Percentiles rank a stretch among this genome's conserved stretches.
Conservation (phyloP, 2,888 invertebrate genomes). For the Hofmannophila pseudospretella region DNA sequence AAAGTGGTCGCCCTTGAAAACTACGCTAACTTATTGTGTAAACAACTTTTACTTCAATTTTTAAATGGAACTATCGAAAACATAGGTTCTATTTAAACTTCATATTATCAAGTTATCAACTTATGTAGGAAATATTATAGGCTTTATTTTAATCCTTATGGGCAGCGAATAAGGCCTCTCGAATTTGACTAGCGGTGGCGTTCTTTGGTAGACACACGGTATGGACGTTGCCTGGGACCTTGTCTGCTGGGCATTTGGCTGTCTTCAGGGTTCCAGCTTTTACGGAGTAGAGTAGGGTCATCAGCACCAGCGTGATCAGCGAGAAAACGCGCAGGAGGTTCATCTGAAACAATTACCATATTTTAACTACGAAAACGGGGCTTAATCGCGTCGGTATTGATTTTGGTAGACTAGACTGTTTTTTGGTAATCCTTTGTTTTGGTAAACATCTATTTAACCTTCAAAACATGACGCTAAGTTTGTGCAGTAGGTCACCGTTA, state of each 20-base stretch:
- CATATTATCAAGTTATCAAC: too few relatives aligned
- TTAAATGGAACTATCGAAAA: too few relatives aligned
- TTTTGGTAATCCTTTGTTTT: too few relatives aligned
- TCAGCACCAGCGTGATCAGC: neutral
- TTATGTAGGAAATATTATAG: too few relatives aligned
- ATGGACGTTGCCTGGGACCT: conserved; percentile 7
- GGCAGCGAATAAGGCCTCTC: conserved; percentile 6
- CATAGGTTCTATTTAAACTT: too few relatives aligned
- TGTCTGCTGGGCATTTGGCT: conserved; percentile 7
- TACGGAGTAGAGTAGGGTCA: neutral
- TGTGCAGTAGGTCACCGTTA: too few relatives aligned
- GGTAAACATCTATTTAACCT: too few relatives aligned
- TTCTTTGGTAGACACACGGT: conserved; percentile 11
- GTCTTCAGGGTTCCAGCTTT: neutral
- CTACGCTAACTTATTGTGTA: neutral
- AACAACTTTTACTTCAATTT: conserved; percentile 1
- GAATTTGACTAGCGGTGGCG: conserved; percentile 9
- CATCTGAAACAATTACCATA: conserved; percentile 10
- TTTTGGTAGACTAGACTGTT: too few relatives aligned
- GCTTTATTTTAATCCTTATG: too few relatives aligned
- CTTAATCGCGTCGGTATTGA: too few relatives aligned
- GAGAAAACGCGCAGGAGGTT: conserved; percentile 5
- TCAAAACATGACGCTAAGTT: too few relatives aligned
- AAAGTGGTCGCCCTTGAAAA: neutral
- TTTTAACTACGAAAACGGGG: too few relatives aligned